phyloP scores from a whole-genome alignment of 2,113 vertebrate species.

The Grammomys surdaster region DNA sequence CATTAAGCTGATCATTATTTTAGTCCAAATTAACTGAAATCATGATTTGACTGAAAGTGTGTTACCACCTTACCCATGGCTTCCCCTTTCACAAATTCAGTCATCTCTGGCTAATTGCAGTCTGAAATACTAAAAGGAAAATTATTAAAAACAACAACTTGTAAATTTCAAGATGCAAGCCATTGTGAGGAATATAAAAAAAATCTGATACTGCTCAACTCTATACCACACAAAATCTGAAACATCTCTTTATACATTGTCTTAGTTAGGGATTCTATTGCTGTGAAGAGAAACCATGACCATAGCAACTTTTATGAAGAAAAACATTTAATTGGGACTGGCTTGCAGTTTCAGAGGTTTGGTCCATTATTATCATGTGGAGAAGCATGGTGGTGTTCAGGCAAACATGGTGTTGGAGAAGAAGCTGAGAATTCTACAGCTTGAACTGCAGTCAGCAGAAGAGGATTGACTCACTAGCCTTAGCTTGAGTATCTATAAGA shows the following conservation, averaged over 20 bases:
- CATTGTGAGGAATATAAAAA: neutral
- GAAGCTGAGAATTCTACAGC: neutral
- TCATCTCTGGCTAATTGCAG: neutral
- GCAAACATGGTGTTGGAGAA: neutral
- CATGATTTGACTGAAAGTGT: neutral
- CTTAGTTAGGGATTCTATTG: neutral
- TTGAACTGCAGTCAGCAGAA: neutral
- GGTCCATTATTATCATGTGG: neutral
- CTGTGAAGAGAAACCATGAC: neutral
- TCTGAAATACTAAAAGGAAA: neutral
- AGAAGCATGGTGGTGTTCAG: neutral
- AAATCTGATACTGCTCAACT: neutral
- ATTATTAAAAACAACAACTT: neutral
- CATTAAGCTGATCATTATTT: conserved; percentile 3
- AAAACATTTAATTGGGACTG: neutral
- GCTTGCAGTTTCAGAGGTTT: neutral
- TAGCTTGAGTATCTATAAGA: neutral
- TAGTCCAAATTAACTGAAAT: conserved; percentile 29
- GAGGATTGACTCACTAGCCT: neutral
- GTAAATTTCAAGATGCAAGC: neutral
- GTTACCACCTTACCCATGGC: neutral
- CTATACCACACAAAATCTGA: no score
- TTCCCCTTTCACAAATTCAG: neutral
- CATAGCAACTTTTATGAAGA: neutral
- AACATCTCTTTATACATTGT: neutral